These are phyloP conservation scores for Eurypyga helias DNA, from an alignment of 2,113 vertebrate species.

Conservation along the genomic window DNA sequence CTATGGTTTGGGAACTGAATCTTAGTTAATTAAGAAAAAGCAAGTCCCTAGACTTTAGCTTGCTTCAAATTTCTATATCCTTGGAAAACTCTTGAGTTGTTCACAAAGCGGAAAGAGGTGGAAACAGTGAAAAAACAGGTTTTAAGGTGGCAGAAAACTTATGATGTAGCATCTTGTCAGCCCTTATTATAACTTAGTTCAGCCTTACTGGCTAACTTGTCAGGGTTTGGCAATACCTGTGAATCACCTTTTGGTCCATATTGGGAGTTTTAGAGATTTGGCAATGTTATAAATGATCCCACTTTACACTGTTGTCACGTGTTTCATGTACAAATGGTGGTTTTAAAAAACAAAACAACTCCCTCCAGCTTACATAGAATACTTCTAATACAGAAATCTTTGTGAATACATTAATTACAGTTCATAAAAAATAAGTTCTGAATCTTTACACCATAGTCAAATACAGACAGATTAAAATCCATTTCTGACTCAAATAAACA, in stretches of 20 bases:
- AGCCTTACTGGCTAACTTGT: not conserved
- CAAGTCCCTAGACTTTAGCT: not conserved
- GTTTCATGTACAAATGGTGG: not conserved
- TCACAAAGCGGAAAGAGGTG: not conserved
- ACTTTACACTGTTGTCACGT: not conserved
- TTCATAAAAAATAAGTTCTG: slow-evolving; percentile 1
- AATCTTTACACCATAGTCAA: not conserved
- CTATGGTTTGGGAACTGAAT: accelerated
- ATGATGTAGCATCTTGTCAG: not conserved
- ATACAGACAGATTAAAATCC: not conserved
- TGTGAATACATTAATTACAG: not conserved
- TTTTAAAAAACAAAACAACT: not conserved
- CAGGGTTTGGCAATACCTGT: not conserved
- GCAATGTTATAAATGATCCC: not conserved
- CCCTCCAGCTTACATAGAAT: not conserved
- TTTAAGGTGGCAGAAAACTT: not conserved
- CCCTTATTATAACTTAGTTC: not conserved
- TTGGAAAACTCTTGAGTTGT: not conserved
- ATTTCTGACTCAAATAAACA: not conserved
- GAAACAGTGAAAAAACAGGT: not conserved
- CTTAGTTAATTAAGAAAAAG: not conserved
- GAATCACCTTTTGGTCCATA: not conserved
- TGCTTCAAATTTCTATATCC: not conserved
- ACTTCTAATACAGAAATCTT: slow-evolving; percentile 36
- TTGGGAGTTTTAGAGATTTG: not conserved